These are phyloP conservation scores for Micrastur ruficollis DNA, from an alignment of 2,797 vertebrate genomes.

Conservation along the genomic window DNA sequence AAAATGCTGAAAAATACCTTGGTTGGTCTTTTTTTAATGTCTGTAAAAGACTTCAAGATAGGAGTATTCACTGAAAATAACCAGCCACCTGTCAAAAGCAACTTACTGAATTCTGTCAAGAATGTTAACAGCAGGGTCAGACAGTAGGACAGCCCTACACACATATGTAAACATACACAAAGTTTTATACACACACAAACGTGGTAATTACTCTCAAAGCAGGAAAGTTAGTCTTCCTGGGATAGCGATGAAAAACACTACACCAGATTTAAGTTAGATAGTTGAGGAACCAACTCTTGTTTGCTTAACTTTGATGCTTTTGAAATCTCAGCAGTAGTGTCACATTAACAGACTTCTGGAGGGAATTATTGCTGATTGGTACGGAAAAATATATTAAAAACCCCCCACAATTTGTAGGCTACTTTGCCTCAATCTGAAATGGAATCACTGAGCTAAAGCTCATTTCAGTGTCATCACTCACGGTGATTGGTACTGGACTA, in stretches of 20 bases:
- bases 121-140: not conserved
- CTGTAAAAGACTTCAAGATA: not conserved
- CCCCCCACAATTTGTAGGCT: not conserved
- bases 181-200: no score
- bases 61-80: not conserved
- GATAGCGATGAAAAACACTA: not conserved
- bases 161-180: no score
- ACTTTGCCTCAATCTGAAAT: not conserved
- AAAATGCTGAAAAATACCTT: not conserved
- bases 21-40: not conserved
- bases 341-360: not conserved
- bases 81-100: not conserved
- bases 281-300: accelerated
- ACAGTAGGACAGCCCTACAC: not conserved
- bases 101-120: not conserved
- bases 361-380: not conserved
- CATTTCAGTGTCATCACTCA: not conserved
- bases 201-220: not conserved
- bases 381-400: not conserved
- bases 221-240: not conserved
- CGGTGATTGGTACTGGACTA: not conserved
- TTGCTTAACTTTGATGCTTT: not conserved
- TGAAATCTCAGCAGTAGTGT: not conserved
- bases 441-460: not conserved
- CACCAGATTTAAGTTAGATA: accelerated